These are phyloP conservation scores for Platycheirus albimanus DNA, from an alignment of 2,888 invertebrate species.

Conservation along the genomic window DNA sequence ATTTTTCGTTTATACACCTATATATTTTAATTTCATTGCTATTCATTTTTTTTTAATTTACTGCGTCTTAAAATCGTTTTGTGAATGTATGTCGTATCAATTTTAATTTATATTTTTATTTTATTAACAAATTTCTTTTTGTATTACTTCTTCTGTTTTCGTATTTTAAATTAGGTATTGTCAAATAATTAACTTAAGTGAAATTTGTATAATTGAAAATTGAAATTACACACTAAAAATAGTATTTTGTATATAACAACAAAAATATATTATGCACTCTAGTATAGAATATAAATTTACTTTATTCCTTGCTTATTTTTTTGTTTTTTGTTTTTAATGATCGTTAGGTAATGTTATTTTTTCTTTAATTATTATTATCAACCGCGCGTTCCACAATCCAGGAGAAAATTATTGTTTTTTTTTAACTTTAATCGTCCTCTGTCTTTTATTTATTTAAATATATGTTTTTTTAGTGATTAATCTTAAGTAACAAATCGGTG, in stretches of 20 bases:
- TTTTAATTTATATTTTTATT: slow-evolving; percentile 35
- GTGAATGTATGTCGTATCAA: slow-evolving; percentile 15
- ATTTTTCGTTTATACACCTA: no score
- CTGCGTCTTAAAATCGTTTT: slow-evolving; percentile 64
- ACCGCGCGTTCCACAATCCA: slow-evolving; percentile 70
- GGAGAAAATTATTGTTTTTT: slow-evolving; percentile 64
- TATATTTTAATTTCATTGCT: slow-evolving; percentile 55
- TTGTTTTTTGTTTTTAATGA: slow-evolving; percentile 49
- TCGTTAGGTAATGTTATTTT: slow-evolving; percentile 61
- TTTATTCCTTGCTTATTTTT: slow-evolving; percentile 58
- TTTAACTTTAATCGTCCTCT: slow-evolving; percentile 25
- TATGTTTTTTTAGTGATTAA: slow-evolving; percentile 52
- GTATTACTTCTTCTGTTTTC: slow-evolving; percentile 32
- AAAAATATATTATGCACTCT: slow-evolving; percentile 74
- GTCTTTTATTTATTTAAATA: slow-evolving; percentile 31
- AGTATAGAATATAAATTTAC: slow-evolving; percentile 70
- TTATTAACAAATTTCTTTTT: slow-evolving; percentile 36
- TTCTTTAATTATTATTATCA: slow-evolving; percentile 70
- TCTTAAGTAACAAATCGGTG: slow-evolving; percentile 74
- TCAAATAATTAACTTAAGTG: slow-evolving; percentile 74
- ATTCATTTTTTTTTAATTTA: slow-evolving; percentile 67
- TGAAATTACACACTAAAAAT: slow-evolving; percentile 74
- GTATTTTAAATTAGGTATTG: slow-evolving; percentile 71
- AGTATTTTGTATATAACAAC: slow-evolving; percentile 74
- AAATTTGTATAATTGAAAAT: slow-evolving; percentile 74